Base-by-base conservation (phyloP, 2,888 invertebrate species). In the Macrophya alboannulata region DNA sequence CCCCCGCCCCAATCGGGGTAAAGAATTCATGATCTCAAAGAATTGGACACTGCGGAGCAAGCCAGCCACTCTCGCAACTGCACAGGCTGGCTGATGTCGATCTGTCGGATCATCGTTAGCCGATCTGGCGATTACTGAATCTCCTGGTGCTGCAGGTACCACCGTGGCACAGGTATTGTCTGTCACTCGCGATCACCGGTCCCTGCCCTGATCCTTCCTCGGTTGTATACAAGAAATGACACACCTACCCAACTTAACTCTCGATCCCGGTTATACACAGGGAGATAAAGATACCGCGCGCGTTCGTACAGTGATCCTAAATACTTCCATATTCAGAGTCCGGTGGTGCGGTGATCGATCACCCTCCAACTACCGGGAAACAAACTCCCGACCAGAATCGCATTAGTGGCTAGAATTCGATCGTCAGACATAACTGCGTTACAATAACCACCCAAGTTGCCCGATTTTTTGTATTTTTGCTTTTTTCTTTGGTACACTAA, bases 301-400 rank as follows among this genome's bases (percentile, higher is more conserved):
- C 74, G 71, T 31, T 9, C 48, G 55, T 76, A 31, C 55, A 55
- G 71, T 68, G 77, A 72, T 86, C 62, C 81, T 81, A 43, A 62
- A 65, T 81, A 31, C 68, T 76, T 71, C 77, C 74, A 88, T 89
- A 31, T 31, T 31, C 31, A 31, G 90, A 88, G 88, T 89, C 89
- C 90, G 89, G 89, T 90, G 17, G 68, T 68, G 68, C 31, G 31
- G 91, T 91, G 90, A 93, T 93, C 93, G 91, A 93, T 93, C 93
- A 93, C 92, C 90, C 90, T 89, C 90, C 90, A 91, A 90, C 89
- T 86, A 89, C 87, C 88, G 87, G 88, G 90, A 90, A 90, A 92
- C 92, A 91, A 92, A 91, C 89, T 89, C 88, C 89, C 89, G 88
- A 89, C 77, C 83, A 48, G 48, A 83, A 83, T 83, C 17, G 68